Base-by-base conservation (phyloP, 2,888 invertebrate species). In the Nematopogon swammerdamellus region DNA sequence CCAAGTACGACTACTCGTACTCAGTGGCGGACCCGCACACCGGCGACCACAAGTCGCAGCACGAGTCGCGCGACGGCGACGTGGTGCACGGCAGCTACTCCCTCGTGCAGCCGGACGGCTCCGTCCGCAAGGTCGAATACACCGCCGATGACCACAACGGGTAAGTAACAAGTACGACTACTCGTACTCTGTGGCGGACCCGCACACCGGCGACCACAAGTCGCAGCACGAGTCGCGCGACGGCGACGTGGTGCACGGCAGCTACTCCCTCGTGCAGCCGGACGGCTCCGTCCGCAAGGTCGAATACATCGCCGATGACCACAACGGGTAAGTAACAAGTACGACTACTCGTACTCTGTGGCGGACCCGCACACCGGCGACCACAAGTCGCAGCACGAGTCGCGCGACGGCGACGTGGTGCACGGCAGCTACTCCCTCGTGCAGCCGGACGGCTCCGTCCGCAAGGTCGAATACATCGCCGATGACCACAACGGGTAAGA, bases 81-180 rank as follows among this genome's bases (percentile, higher is more conserved):
- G 81, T 82, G 56, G 86, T 86, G 45, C 82, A 84, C 60, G 87
- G 86, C 53, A 82, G 83, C 67, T 87, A 87, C 74, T 83, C 82
- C 47, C 74, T 85, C 46, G 82, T 83, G 49, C 84, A 85, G 60
- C 82, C 84, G 50, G 83, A 82, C 59, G 84, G 85, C 63, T 84
- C 84, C 60, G 72, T 84, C 53, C 81, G 84, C 66, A 84, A 82
- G 60, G 84, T 85, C 57, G 82, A 83, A 57, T 85, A 85, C 73
- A 82, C 80, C 65, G 84, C 84, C 60, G 84, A 83, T 54, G 81
- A 83, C 66, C 81, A 83, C 68, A 62, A 81, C 51, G 84, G 84
- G 74, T 84, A 81, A 69, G 70, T 44, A 10, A 25, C 44, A 72
- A 74, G 55, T 79, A 81, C 61, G 67, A 72, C 45, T 76, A 69